Evolutionary conservation across 2,113 vertebrate species (phyloP), one percentile per base, ranked within the genome.

Genomic region (Chiloscyllium plagiosum): DNA sequence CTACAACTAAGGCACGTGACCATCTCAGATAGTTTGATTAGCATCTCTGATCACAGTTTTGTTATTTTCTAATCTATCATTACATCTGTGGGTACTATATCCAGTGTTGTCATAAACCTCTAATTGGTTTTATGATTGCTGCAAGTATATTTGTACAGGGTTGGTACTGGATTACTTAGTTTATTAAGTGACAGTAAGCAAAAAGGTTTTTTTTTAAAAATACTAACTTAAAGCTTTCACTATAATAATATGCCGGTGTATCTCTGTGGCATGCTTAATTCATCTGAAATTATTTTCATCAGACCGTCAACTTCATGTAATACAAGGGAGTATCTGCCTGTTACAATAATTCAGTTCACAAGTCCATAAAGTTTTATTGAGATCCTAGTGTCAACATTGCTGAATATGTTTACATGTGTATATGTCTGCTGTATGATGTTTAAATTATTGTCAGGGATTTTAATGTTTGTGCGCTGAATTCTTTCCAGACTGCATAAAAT

Each of bases 251-350:
- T 93, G 89, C 19, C 22, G 37, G 89, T 93, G 66, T 37, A 66
- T 93, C 65, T 93, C 29, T 68, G 89, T 93, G 85, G 85, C n/a
- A 65, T n/a, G 37, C 89, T 93, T 37, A 93, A 66, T 93, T 93
- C 33, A 93, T 8, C 17, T 15, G 6, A 93, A 93, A 66, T 93
- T 93, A 33, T 61, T 66, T 93, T 61, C 89, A 93, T 92, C 61
- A 37, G 61, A 66, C 37, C 17, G 19, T 92, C 89, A 92, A 33
- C 89, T n/a, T 93, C 37, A n/a, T n/a, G 29, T 90, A 65, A 90
- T 19, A 33, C 52, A n/a, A 15, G 33, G 61, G 87, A 33, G 8
- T 42, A 33, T 66, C 61, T 68, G 89, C 33, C 33, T 65, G 61
- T 92, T 66, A 66, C 65, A 65, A 92, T 50, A 37, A 61, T 93